Evolutionary conservation across 2,797 vertebrate species (phyloP), one percentile per base, ranked within the genome.

Genomic region (Pygocentrus nattereri): DNA sequence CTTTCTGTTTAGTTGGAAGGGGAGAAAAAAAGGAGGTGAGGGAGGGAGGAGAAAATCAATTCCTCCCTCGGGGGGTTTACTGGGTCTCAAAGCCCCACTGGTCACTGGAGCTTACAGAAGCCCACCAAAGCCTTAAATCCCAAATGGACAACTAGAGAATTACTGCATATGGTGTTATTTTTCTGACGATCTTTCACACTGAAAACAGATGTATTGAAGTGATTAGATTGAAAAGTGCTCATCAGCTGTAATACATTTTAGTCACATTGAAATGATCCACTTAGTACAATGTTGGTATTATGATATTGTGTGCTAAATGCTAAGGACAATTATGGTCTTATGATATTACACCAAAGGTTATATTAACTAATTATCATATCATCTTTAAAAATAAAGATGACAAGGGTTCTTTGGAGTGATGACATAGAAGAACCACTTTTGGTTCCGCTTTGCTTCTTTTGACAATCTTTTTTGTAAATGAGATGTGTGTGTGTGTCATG

Each of bases 1-100:
- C 82, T 86, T 88, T 91, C 87, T 92, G 88, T 92, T 86, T 58
- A 81, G 84, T 81, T 78, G 49, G 38, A 56, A 76, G 77, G 15
- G 5, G 58, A 75, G 54, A 41, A 67, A n/a, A 30, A 72, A 25
- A 64, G 21, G 50, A 61, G 23, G 23, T 4, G 62, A 34, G 72
- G 82, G 27, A 30, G 41, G 41, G 67, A 34, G 79, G 76, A 74
- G 82, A 64, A 88, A 88, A 85, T 16, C 5, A 86, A 91, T 74
- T 84, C 80, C 84, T 87, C 90, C 83, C 79, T 3, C n/a, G 7
- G 58, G 82, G 88, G 87, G 58, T 38, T 76, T 76, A 67, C 31
- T 27, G n/a, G 41, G 31, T 72, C 79, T 67, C 54, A 74, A 76
- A 80, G 82, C 76, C 61, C 56, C 19, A 38, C 74, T 38, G n/a